Base-by-base conservation (phyloP, 2,113 vertebrate species). In the Notothenia coriiceps region DNA sequence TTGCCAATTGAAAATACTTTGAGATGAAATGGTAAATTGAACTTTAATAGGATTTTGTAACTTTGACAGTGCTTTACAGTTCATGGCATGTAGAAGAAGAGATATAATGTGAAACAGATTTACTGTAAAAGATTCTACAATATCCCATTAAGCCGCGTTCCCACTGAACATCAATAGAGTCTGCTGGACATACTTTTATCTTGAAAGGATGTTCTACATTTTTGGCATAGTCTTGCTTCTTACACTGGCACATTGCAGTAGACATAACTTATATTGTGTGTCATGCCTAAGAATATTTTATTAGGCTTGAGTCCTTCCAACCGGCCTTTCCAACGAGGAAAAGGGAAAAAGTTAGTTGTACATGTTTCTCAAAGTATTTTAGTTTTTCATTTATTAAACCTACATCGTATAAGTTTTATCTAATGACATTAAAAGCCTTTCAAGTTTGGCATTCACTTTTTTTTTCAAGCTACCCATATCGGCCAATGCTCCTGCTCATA, bases 401-500 rank as follows among this genome's bases (percentile, higher is more conserved):
- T 5, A 62, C 64, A 56, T 52, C n/a, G 46, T 55, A 44, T 47
- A 54, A 25, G 46, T 71, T 83, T 65, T 35, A 74, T 69, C 40
- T 68, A 52, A 84, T 52, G 62, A 60, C 59, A 62, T 73, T 15
- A 68, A 65, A 80, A 77, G 8, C 33, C 70, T 51, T 82, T 59
- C 52, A 22, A 47, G 56, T 65, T 46, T 66, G 70, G 15, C 60
- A 57, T 54, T 44, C 46, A 7, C 17, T 25, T 0, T 63, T 52
- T 52, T 55, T 50, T 79, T 79, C 40, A 62, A 62, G 50, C 73
- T 60, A 56, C 60, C 12, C 17, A 51, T 55, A 60, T 40, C 6
- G 17, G 57, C 77, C 61, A 69, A 63, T 82, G 44, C 84, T 86
- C 46, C 76, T 46, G 79, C 44, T 74, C 55, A 3, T 80, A 74